Conservation (phyloP, 2,113 vertebrate genomes). For the Eptatretus burgeri region DNA sequence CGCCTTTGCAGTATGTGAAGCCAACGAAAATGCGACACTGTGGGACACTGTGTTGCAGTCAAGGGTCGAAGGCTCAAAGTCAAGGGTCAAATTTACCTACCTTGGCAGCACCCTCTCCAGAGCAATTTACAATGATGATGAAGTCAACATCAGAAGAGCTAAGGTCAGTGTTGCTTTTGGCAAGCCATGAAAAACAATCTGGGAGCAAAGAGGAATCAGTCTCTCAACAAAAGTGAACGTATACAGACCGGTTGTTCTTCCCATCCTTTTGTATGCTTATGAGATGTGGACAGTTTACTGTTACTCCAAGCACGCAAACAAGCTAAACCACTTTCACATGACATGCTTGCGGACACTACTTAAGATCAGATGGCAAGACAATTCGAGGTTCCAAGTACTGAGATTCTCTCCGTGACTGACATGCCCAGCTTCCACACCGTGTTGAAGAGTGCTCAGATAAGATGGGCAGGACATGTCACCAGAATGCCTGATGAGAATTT, state of each 20-base stretch:
- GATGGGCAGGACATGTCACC: no score
- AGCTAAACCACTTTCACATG: no score
- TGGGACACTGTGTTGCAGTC: background rate
- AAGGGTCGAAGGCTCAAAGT: background rate
- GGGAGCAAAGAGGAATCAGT: background rate
- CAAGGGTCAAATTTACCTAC: no score
- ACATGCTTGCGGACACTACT: background rate
- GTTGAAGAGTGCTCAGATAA: no score
- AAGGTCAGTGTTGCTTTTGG: background rate
- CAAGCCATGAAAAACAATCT: background rate
- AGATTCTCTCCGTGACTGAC: background rate
- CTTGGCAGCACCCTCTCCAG: background rate
- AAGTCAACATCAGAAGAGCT: background rate
- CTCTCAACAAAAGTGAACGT: background rate
- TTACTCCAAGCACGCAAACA: no score
- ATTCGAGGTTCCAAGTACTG: background rate
- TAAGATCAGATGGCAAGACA: conserved; percentile 1
- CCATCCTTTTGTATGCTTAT: background rate
- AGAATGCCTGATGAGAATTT: no score
- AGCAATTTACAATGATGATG: background rate
- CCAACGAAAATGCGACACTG: no score
- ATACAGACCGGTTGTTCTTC: background rate
- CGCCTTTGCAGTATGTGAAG: background rate
- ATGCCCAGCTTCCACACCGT: no score
- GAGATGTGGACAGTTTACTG: conserved; percentile 2